A percentile compares a stretch with the other conserved stretches of the same genome.
These are phyloP conservation scores for Serinus canaria DNA, from an alignment of 2,113 vertebrate genomes.

Conservation along the genomic window DNA sequence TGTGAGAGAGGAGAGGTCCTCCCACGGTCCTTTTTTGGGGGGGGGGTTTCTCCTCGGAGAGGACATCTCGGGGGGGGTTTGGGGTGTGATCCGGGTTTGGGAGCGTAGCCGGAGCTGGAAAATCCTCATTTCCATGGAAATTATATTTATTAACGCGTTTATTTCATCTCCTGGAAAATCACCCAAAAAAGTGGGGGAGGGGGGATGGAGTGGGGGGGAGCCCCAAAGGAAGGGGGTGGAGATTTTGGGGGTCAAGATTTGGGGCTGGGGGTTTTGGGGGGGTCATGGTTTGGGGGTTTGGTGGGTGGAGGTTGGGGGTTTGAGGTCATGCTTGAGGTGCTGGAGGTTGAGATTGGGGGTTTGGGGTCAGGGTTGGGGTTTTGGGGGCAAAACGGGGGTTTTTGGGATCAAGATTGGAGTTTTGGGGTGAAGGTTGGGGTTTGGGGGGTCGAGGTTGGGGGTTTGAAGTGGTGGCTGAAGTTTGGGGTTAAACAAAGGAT, in stretches of 20 bases:
- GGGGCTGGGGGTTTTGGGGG: neutral
- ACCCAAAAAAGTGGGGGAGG: too few relatives aligned
- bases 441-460: rapidly evolving
- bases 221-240: too few relatives aligned
- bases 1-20: neutral
- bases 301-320: neutral
- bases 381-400: too few relatives aligned
- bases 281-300: rapidly evolving
- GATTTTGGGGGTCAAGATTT: neutral
- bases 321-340: too few relatives aligned
- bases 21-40: neutral
- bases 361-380: too few relatives aligned
- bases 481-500: neutral
- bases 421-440: too few relatives aligned
- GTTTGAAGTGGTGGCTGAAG: rapidly evolving
- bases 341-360: too few relatives aligned
- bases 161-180: neutral
- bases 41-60: neutral
- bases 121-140: neutral
- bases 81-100: neutral
- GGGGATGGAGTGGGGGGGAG: too few relatives aligned
- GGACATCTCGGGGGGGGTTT: rapidly evolving
- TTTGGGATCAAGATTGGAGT: too few relatives aligned
- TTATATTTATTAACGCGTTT: neutral
- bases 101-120: rapidly evolving